phyloP scores from a whole-genome alignment of 2,888 invertebrate genomes.

The Camptogramma bilineatum region DNA sequence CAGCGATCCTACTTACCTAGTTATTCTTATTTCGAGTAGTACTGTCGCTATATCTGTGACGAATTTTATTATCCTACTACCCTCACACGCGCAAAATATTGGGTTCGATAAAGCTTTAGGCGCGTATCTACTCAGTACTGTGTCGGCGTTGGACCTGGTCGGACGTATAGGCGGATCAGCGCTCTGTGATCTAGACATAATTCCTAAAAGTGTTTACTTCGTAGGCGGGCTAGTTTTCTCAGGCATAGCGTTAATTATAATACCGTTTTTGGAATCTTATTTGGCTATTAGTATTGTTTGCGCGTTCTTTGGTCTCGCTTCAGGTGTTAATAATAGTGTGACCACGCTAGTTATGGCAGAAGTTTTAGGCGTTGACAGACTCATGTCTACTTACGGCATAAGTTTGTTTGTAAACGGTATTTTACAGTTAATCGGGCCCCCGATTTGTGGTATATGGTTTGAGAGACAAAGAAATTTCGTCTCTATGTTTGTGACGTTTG shows the following conservation, averaged over 20 bases:
- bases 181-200: slow-evolving; percentile 90
- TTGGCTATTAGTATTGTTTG: slow-evolving; percentile 88
- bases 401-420: slow-evolving; percentile 94
- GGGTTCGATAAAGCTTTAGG: slow-evolving; percentile 90
- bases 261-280: slow-evolving; percentile 89
- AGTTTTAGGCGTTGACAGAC: slow-evolving; percentile 92
- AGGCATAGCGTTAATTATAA: slow-evolving; percentile 89
- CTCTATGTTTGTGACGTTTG: slow-evolving; percentile 90
- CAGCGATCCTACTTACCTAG: slow-evolving; percentile 91
- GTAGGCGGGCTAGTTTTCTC: slow-evolving; percentile 92
- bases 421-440: slow-evolving; percentile 92
- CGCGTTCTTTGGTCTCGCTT: slow-evolving; percentile 91
- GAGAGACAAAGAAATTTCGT: slow-evolving; percentile 87
- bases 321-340: slow-evolving; percentile 93
- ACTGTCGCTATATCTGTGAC: slow-evolving; percentile 95
- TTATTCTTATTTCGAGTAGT: slow-evolving; percentile 92
- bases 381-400: slow-evolving; percentile 94
- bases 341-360: slow-evolving; percentile 95
- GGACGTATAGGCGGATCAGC: slow-evolving; percentile 95
- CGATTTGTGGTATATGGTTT: slow-evolving; percentile 90
- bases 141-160: slow-evolving; percentile 92
- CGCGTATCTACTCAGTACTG: slow-evolving; percentile 91
- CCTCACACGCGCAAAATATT: slow-evolving; percentile 90
- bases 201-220: slow-evolving; percentile 93
- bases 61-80: slow-evolving; percentile 93